phyloP scores from a whole-genome alignment of 2,113 vertebrate species.

The Sclerurus mexicanus region DNA sequence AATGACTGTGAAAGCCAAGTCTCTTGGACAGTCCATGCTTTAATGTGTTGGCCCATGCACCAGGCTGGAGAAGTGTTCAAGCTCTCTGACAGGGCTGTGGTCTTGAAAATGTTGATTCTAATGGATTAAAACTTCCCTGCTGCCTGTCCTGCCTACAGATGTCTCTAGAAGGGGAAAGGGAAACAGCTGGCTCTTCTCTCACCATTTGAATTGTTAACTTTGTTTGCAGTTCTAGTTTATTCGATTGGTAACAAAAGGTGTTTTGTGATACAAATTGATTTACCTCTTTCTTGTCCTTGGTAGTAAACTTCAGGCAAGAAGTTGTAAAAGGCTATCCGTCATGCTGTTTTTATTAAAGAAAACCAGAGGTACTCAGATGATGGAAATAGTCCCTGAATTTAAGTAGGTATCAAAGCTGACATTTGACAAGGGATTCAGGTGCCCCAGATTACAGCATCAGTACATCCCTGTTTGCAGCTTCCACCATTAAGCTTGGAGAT shows the following conservation, averaged over 20 bases:
- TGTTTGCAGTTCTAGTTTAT: neutral
- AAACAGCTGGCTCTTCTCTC: constrained; percentile 33
- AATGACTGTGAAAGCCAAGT: neutral
- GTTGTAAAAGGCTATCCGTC: neutral
- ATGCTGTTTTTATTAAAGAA: neutral
- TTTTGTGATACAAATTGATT: neutral
- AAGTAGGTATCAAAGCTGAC: neutral
- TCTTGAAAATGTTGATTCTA: constrained; percentile 29
- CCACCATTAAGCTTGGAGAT: neutral
- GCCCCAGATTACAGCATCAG: neutral
- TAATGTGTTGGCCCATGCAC: neutral
- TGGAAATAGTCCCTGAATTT: neutral
- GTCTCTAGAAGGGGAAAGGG: neutral
- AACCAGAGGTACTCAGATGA: neutral
- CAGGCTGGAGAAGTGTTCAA: neutral
- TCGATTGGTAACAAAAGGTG: neutral
- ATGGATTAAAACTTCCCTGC: neutral
- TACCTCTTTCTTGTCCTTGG: neutral
- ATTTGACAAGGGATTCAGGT: neutral
- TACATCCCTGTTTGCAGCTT: neutral
- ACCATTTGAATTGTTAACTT: neutral
- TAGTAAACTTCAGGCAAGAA: neutral
- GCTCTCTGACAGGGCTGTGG: neutral
- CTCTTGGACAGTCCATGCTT: neutral
- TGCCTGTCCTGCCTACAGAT: neutral